Evolutionary conservation across 2,113 vertebrate genomes (phyloP).

Genomic region (Hemicordylus capensis): DNA sequence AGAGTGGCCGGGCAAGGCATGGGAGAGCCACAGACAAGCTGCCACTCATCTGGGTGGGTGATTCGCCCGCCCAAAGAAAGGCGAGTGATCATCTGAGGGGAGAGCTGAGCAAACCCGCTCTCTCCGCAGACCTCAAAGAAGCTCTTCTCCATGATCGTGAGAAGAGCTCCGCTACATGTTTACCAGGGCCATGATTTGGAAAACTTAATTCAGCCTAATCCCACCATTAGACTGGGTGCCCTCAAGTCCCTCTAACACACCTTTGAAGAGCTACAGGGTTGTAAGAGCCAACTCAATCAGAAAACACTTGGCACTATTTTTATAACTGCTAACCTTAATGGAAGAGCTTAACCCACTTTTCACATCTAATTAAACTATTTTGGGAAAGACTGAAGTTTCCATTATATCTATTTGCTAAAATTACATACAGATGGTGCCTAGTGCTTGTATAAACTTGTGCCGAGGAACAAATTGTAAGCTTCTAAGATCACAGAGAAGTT

Average conservation of each 20-base stretch:
- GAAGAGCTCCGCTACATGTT: no score
- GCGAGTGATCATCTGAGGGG: no score
- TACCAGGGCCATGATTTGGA: no score
- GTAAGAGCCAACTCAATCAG: not conserved
- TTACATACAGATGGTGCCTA: conserved; percentile 57
- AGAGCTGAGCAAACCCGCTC: no score
- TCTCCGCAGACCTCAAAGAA: no score
- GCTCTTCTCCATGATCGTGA: no score
- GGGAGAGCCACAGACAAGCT: no score
- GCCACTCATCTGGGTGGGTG: no score
- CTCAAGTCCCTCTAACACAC: not conserved
- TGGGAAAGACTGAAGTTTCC: conserved; percentile 31
- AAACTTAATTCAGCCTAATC: not conserved
- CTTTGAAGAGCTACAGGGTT: not conserved
- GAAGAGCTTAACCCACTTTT: conserved; percentile 40
- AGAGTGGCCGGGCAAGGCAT: no score
- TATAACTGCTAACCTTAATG: not conserved
- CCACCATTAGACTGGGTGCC: no score
- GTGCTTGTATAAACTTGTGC: conserved; percentile 76
- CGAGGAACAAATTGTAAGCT: conserved; percentile 80
- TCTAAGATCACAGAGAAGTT: conserved; percentile 77
- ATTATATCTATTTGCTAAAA: conserved; percentile 56
- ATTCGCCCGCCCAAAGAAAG: no score
- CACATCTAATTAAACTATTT: conserved; percentile 63
- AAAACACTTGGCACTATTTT: not conserved